Percentiles rank a stretch among this genome's conserved stretches.
Evolutionary conservation across 2,888 invertebrate species (phyloP).

Genomic region (Erebia ligea): DNA sequence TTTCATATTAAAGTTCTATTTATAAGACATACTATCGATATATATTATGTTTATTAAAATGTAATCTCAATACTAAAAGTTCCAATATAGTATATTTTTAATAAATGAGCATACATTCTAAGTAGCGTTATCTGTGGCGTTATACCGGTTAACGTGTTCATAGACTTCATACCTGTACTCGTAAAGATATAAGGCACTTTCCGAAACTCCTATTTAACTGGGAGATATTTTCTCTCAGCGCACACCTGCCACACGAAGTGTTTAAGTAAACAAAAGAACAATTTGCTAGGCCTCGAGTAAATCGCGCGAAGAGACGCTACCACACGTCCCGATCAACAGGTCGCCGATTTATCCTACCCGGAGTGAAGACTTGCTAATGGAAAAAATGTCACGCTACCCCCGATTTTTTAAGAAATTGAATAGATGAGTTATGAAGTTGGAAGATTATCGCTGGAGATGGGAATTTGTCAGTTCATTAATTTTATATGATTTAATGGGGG

Average conservation of each 20-base stretch:
- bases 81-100: not conserved
- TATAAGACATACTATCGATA: no score
- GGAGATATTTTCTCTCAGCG: conserved; percentile 15
- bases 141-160: not conserved
- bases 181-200: conserved; percentile 1
- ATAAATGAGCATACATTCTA: not conserved
- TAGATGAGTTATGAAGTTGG: conserved; percentile 64
- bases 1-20: no score
- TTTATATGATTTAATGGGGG: conserved; percentile 46
- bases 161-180: not conserved
- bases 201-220: conserved; percentile 4
- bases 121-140: not conserved
- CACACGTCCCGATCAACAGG: conserved; percentile 70
- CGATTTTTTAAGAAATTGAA: conserved; percentile 62
- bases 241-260: conserved; percentile 33
- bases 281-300: conserved; percentile 62
- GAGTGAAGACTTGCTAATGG: conserved; percentile 65
- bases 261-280: conserved; percentile 61
- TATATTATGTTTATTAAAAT: no score
- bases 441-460: conserved; percentile 54
- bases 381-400: conserved; percentile 70
- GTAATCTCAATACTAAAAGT: no score
- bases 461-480: conserved; percentile 59
- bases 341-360: conserved; percentile 68
- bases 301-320: conserved; percentile 50